Evolutionary conservation across 2,797 vertebrate genomes (phyloP).

Genomic region (Fundulus diaphanus): DNA sequence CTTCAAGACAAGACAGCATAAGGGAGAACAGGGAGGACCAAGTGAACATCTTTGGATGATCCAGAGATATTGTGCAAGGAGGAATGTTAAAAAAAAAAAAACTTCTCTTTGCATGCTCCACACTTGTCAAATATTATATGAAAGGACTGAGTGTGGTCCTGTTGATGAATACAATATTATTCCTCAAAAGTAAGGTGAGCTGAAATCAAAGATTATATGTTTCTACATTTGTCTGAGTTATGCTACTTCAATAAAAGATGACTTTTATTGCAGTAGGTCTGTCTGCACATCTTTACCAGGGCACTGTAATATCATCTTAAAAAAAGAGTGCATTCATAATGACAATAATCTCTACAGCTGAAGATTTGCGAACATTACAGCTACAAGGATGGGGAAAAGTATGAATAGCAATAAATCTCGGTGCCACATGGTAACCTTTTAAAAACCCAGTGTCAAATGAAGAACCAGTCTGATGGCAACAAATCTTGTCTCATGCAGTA

Average conservation of each 20-base stretch:
- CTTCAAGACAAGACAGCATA: neutral
- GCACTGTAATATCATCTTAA: neutral
- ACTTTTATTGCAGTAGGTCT: neutral
- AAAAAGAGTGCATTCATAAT: neutral
- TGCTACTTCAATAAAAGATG: neutral
- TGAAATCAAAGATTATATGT: neutral
- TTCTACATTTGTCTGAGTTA: neutral
- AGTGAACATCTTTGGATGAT: neutral
- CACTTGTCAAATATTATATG: neutral
- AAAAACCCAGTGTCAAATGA: neutral
- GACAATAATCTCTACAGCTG: neutral
- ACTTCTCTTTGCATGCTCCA: neutral
- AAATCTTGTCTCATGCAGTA: slow-evolving; percentile 62
- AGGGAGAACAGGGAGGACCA: neutral
- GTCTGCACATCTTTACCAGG: neutral
- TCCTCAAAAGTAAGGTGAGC: neutral
- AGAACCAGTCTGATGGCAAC: slow-evolving; percentile 11
- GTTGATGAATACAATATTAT: neutral
- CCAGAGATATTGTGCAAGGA: neutral
- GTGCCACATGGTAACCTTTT: slow-evolving; percentile 31
- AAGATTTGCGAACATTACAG: neutral
- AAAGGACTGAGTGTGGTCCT: neutral
- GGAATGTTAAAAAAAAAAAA: too few relatives aligned
- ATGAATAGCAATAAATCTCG: slow-evolving; percentile 29
- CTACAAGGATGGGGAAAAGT: neutral